Conservation (phyloP, 64 coral and sea anemone genomes). For the Stichodactyla helianthus region DNA sequence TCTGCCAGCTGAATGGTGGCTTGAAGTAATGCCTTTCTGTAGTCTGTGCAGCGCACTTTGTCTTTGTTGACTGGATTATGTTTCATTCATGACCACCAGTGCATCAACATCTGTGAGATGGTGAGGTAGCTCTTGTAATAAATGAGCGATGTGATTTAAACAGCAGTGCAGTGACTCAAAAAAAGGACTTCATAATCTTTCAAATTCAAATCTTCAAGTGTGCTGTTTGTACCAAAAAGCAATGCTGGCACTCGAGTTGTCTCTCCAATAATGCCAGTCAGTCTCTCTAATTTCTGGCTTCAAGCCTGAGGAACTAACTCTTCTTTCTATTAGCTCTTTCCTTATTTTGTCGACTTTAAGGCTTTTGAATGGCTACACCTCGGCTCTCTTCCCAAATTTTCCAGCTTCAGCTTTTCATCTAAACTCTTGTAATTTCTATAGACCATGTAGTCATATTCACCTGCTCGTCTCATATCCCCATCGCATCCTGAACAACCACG, state of each 20-base stretch:
- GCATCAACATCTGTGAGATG: constrained; percentile 33
- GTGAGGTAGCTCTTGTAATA: constrained; percentile 19
- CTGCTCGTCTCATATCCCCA: constrained; percentile 4
- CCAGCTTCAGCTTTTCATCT: not conserved
- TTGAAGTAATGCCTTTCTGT: constrained; percentile 17
- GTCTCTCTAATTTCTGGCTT: constrained; percentile 19
- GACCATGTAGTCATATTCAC: constrained; percentile 9
- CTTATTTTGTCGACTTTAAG: constrained; percentile 25
- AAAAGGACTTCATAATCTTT: constrained; percentile 38
- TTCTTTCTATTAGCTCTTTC: constrained; percentile 11
- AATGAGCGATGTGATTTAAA: constrained; percentile 33
- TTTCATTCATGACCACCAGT: constrained; percentile 27
- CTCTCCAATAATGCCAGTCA: constrained; percentile 15
- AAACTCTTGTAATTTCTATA: constrained; percentile 26
- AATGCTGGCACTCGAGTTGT: constrained; percentile 39
- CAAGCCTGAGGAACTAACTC: not conserved
- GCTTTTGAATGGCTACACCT: constrained; percentile 8
- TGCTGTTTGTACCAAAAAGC: not conserved
- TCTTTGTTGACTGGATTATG: constrained; percentile 19
- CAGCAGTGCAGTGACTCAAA: constrained; percentile 21
- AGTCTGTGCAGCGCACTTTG: constrained; percentile 17
- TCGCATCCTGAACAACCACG: constrained; percentile 45
- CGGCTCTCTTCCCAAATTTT: not conserved
- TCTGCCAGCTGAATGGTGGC: not conserved
- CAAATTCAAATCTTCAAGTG: constrained; percentile 7